Evolutionary conservation across 2,797 vertebrate genomes (phyloP).

Genomic region (Eidolon dupreanum): DNA sequence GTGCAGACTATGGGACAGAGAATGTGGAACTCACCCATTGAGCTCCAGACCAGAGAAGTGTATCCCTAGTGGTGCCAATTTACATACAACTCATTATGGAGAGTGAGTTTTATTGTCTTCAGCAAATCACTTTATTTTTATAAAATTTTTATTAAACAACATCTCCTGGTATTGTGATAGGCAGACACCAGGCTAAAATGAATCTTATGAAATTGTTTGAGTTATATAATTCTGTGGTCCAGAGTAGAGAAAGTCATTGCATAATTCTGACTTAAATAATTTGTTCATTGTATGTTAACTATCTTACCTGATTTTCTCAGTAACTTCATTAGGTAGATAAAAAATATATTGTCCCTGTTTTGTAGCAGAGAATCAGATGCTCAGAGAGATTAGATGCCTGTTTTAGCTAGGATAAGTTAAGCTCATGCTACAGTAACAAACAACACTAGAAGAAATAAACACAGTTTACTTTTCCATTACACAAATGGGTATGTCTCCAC

Average conservation of each 20-base stretch:
- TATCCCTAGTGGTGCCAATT: not conserved
- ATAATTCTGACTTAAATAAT: slow-evolving; percentile 17
- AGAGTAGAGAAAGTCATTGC: not conserved
- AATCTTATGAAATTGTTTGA: slow-evolving; percentile 12
- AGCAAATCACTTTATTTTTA: not conserved
- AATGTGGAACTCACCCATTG: not conserved
- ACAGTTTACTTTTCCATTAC: not conserved
- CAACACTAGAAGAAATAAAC: not conserved
- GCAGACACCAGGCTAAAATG: slow-evolving; percentile 35
- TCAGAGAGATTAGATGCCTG: not conserved
- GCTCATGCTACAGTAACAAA: not conserved
- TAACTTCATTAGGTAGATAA: slow-evolving; percentile 33
- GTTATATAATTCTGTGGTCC: slow-evolving; percentile 34
- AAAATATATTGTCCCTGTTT: not conserved
- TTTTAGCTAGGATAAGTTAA: not conserved
- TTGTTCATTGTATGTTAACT: not conserved
- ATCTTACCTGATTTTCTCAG: slow-evolving; percentile 14
- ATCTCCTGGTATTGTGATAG: slow-evolving; percentile 14
- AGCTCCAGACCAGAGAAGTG: not conserved
- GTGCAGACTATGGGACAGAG: not conserved
- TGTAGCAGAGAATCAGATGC: slow-evolving; percentile 6
- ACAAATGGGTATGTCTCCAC: not conserved
- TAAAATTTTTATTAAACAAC: slow-evolving; percentile 29
- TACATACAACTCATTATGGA: not conserved
- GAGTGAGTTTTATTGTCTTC: not conserved